Percentiles rank a stretch among this genome's conserved stretches.
phyloP scores from a whole-genome alignment of 2,797 vertebrate species.

The Poliocrania exsul region DNA sequence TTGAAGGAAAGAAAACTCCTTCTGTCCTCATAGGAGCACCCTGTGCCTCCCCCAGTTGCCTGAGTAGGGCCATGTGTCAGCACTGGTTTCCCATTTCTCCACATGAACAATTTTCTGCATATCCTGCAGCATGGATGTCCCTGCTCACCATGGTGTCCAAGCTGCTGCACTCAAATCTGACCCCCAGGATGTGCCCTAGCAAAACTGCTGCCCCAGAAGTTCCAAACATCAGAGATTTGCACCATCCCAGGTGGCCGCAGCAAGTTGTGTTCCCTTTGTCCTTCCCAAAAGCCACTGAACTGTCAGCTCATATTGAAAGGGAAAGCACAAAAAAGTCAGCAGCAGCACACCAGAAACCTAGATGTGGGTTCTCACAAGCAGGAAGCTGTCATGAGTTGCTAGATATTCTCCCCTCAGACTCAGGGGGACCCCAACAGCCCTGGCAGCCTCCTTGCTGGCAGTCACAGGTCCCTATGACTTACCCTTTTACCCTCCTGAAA shows the following conservation, averaged over 20 bases:
- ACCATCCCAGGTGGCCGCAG: neutral
- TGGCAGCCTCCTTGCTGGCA: fast-evolving
- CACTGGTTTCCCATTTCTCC: neutral
- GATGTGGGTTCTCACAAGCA: neutral
- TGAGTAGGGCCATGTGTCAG: neutral
- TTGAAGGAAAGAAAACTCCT: neutral
- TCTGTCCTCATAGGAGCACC: neutral
- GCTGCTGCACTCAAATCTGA: neutral
- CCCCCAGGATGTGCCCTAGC: fast-evolving
- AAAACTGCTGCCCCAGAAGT: neutral
- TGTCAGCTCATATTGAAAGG: neutral
- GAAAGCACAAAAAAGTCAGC: neutral
- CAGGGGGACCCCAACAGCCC: fast-evolving
- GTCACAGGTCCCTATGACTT: fast-evolving
- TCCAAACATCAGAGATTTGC: neutral
- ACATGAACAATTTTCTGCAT: neutral
- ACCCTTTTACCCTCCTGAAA: neutral
- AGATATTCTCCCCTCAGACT: fast-evolving
- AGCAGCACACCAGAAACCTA: fast-evolving
- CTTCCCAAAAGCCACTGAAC: neutral
- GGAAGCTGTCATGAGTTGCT: neutral
- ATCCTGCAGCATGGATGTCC: neutral
- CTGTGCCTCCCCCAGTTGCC: neutral
- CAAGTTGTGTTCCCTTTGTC: fast-evolving
- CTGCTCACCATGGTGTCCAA: neutral